Conservation (phyloP, 2,113 vertebrate genomes). For the Lepus americanus region DNA sequence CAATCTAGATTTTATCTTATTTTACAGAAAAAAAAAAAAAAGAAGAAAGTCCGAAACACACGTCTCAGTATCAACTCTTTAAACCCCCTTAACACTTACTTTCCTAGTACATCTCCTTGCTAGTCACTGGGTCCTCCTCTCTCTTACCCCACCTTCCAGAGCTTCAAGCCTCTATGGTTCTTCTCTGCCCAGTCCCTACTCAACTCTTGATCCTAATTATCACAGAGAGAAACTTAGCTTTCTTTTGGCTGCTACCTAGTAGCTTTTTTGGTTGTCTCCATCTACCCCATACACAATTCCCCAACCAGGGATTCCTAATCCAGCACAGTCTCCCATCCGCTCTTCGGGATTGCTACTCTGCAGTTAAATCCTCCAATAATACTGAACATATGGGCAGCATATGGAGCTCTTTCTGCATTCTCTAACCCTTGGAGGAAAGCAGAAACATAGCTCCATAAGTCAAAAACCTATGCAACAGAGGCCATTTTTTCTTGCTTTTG, state of each 20-base stretch:
- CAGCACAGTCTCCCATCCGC: neutral
- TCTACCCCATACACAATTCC: neutral
- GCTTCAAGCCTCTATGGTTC: neutral
- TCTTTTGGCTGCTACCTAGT: neutral
- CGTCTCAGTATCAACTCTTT: conserved; percentile 3
- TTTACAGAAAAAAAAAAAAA: conserved; percentile 15
- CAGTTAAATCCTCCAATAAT: conserved; percentile 29
- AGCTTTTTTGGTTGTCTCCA: neutral
- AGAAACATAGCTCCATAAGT: conserved; percentile 2
- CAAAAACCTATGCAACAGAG: neutral
- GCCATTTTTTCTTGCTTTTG: neutral
- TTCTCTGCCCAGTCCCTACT: neutral
- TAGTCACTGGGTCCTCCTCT: neutral
- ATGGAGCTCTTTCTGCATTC: neutral
- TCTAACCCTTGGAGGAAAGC: neutral
- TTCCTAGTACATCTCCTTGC: neutral
- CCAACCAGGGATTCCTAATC: neutral
- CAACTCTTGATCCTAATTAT: neutral
- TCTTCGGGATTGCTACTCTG: neutral
- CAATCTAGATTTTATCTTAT: conserved; percentile 55
- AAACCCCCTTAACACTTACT: neutral
- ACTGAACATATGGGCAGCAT: neutral
- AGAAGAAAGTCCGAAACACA: neutral
- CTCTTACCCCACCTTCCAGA: neutral
- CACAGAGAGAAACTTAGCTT: conserved; percentile 3